Evolutionary conservation across 2,888 invertebrate genomes (phyloP), one percentile per base, ranked within the genome.

Genomic region (Rutpela maculata): DNA sequence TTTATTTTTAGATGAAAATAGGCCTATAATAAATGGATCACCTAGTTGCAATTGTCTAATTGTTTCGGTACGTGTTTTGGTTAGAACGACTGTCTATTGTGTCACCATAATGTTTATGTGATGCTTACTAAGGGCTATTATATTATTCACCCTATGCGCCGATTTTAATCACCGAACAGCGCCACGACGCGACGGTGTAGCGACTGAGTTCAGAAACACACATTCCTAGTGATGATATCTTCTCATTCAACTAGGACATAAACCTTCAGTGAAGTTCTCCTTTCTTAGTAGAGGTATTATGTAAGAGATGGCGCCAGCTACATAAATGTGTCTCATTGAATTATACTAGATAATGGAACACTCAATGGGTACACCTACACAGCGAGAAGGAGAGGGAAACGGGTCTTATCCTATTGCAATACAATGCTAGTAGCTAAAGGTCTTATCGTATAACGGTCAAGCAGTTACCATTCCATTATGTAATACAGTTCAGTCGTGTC

Each of bases 101-200:
- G 56, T 74, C 65, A 65, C 57, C 35, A 38, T 60, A 60, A 70
- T 70, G 70, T 70, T 70, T 70, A 59, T 70, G 60, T 70, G 35
- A 10, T 60, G 60, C 70, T 38, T 70, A 70, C 60, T 38, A 60
- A 70, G 70, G 60, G 70, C 59, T 70, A 43, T 38, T 70, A 38
- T 70, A 70, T 65, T 22, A 43, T 70, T 70, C 60, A 70, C 70
- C 70, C 70, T 59, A 57, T 70, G 60, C 70, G 59, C 60, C 59
- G 56, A 35, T 60, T 70, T 70, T 19, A 50, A 56, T 67, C 22
- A 11, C 22, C 18, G 17, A 35, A 65, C 19, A 56, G n/a, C 69
- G 56, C 55, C 26, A 56, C 56, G 56, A 55, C 69, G 18, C 59
- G 19, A 31, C 62, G 19, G 11, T 22, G 10, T 2, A 17, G 38